Conservation (phyloP, 53 echinoderm and acorn worm genomes). For the Henricia sp. region DNA sequence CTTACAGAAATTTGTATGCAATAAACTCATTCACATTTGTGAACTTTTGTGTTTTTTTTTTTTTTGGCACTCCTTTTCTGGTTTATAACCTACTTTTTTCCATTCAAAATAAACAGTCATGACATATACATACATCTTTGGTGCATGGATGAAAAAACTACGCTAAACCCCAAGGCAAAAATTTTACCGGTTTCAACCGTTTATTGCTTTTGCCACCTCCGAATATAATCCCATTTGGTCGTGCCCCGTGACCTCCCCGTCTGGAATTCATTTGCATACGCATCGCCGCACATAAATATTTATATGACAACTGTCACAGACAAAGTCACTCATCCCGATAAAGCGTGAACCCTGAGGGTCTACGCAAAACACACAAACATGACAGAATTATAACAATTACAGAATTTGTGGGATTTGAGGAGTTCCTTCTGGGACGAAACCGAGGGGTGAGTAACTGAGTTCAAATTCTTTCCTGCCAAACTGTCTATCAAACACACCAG, state of each 20-base stretch:
- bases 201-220: slow-evolving; percentile 45
- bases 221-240: slow-evolving; percentile 23
- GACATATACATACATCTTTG: too few species aligned
- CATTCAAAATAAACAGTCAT: too few species aligned
- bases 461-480: slow-evolving; percentile 41
- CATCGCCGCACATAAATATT: slow-evolving; percentile 48
- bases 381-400: slow-evolving; percentile 61
- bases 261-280: slow-evolving; percentile 18
- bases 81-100: too few species aligned
- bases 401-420: slow-evolving; percentile 17
- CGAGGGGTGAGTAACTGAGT: slow-evolving; percentile 14
- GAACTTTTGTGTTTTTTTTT: too few species aligned
- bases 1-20: too few species aligned
- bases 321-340: slow-evolving; percentile 28
- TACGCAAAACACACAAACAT: slow-evolving; percentile 49
- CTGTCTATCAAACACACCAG: slow-evolving; percentile 34
- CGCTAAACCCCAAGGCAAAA: too few species aligned
- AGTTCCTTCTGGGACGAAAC: slow-evolving; percentile 23
- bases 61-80: too few species aligned
- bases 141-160: too few species aligned
- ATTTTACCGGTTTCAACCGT: too few species aligned
- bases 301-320: slow-evolving; percentile 43
- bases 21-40: too few species aligned
- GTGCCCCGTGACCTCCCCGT: slow-evolving; percentile 10
- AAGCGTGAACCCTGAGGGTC: slow-evolving; percentile 40